Conservation (phyloP, 2,113 vertebrate species). For the Tyto alba region DNA sequence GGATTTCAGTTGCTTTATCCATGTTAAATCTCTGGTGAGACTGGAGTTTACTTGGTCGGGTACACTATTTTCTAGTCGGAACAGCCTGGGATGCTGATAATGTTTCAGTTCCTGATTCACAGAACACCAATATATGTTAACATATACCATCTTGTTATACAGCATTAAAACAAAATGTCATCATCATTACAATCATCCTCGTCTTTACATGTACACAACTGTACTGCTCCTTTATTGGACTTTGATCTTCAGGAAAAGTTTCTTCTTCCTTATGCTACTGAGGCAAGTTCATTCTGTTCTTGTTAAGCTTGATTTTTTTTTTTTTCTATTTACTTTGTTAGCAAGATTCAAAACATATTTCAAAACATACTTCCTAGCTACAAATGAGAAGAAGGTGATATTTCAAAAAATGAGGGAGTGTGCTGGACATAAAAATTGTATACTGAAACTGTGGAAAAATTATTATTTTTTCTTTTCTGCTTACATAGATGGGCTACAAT, state of each 20-base stretch:
- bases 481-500: not conserved
- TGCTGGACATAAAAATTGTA: not conserved
- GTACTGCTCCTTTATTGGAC: not conserved
- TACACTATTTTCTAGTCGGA: not conserved
- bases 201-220: not conserved
- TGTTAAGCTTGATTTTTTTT: not conserved
- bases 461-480: not conserved
- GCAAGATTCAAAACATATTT: not conserved
- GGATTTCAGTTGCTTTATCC: not conserved
- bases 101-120: not conserved
- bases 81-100: too few relatives aligned
- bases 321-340: not conserved
- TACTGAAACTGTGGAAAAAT: not conserved
- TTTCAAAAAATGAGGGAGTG: not conserved
- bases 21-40: not conserved
- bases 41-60: not conserved
- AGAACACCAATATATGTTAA: not conserved
- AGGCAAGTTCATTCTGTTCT: constrained; percentile 29
- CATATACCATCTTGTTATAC: not conserved
- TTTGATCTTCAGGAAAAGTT: not conserved
- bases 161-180: not conserved
- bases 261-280: not conserved
- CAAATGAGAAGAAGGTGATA: not conserved
- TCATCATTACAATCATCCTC: not conserved
- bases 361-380: not conserved